A percentile compares a stretch with the other conserved stretches of the same genome.
Evolutionary conservation across 1,140 invertebrate genomes (phyloP).

Genomic region (Tachypleus tridentatus): DNA sequence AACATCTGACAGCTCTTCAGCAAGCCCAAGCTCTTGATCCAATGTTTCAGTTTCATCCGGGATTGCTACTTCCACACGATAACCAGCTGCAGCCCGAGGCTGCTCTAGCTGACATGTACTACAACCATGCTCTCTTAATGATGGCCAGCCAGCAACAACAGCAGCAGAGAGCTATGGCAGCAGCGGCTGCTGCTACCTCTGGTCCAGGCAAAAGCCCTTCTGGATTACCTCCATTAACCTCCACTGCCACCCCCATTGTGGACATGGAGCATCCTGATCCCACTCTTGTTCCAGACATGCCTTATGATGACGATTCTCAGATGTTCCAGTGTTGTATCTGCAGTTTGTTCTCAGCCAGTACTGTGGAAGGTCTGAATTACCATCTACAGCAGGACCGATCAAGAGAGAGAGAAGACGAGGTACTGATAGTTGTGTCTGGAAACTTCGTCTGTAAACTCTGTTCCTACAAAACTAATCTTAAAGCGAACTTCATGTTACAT

Average conservation of each 20-base stretch:
- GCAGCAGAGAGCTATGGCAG: slow-evolving; percentile 21
- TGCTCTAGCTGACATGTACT: slow-evolving; percentile 85
- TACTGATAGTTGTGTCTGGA: slow-evolving; percentile 75
- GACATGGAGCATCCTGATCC: slow-evolving; percentile 28
- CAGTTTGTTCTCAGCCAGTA: slow-evolving; percentile 78
- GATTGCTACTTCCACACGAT: slow-evolving; percentile 29
- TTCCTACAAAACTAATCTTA: slow-evolving; percentile 96
- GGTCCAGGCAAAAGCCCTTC: slow-evolving; percentile 5
- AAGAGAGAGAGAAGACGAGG: slow-evolving; percentile 74
- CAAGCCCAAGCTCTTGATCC: slow-evolving; percentile 27
- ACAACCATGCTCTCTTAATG: slow-evolving; percentile 81
- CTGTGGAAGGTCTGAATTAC: slow-evolving; percentile 74
- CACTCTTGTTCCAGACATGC: slow-evolving; percentile 20
- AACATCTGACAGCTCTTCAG: slow-evolving; percentile 47
- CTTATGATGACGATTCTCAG: slow-evolving; percentile 40
- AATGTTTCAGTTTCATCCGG: slow-evolving; percentile 44
- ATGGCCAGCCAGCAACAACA: slow-evolving; percentile 47
- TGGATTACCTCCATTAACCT: slow-evolving; percentile 5
- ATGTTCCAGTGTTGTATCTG: slow-evolving; percentile 93
- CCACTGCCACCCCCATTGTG: slow-evolving; percentile 17
- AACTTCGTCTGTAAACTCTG: slow-evolving; percentile 96
- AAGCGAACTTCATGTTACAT: slow-evolving; percentile 98
- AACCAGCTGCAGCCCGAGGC: slow-evolving; percentile 48
- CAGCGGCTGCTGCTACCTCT: slow-evolving; percentile 20
- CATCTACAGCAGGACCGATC: slow-evolving; percentile 86